Percentiles rank a stretch among this genome's conserved stretches.
phyloP scores from a whole-genome alignment of 2,888 invertebrate genomes.

The Lamproptera curius region DNA sequence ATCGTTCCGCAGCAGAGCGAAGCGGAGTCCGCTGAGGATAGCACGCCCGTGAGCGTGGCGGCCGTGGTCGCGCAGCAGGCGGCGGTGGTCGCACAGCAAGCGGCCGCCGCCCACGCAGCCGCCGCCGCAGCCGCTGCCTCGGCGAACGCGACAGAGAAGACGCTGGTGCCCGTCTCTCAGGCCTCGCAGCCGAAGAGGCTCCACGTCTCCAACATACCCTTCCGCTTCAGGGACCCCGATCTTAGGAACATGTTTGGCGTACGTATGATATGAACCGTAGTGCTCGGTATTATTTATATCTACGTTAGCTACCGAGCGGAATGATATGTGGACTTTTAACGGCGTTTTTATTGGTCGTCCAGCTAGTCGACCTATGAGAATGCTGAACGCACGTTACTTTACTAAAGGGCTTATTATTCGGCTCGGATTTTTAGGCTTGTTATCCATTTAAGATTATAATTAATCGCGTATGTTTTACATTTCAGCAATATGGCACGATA shows the following conservation, averaged over 20 bases:
- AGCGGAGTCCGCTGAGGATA: conserved; percentile 76
- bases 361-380: too few relatives aligned
- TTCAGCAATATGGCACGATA: conserved; percentile 98
- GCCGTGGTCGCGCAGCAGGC: conserved; percentile 57
- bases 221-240: conserved; percentile 99
- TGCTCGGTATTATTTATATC: conserved; percentile 31
- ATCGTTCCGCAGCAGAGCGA: conserved; percentile 51
- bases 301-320: conserved; percentile 14
- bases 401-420: too few relatives aligned
- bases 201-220: conserved; percentile 99
- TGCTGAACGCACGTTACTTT: too few relatives aligned
- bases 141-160: conserved; percentile 60
- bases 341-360: too few relatives aligned
- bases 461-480: conserved; percentile 63
- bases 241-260: conserved; percentile 99
- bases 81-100: conserved; percentile 58
- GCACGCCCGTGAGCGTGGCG: conserved; percentile 72
- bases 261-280: conserved; percentile 66
- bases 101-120: conserved; percentile 72
- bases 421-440: too few relatives aligned
- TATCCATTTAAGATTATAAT: too few relatives aligned
- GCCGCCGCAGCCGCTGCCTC: conserved; percentile 60
- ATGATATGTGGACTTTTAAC: too few relatives aligned
- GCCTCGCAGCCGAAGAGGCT: conserved; percentile 92
- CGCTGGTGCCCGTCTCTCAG: conserved; percentile 69